Conservation (phyloP, 35 echinoderm and acorn worm genomes). For the Lytechinus variegatus region DNA sequence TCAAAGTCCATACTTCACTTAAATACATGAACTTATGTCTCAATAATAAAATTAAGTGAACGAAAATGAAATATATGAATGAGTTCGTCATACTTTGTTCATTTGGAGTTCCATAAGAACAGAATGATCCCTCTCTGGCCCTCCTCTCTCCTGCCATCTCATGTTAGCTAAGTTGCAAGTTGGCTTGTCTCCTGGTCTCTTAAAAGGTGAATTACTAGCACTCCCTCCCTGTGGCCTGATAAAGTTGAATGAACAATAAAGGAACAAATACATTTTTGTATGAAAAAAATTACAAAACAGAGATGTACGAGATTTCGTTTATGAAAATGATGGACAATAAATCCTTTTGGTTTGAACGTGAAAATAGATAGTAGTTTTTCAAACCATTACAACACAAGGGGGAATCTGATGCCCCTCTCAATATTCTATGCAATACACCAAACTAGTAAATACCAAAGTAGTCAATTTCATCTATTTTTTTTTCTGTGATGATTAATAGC, state of each 20-base stretch:
- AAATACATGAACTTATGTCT: too few relatives aligned
- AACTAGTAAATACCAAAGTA: too few relatives aligned
- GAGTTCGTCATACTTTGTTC: constrained; percentile 73
- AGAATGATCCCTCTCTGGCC: constrained; percentile 79
- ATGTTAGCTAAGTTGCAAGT: constrained; percentile 50
- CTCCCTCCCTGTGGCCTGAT: constrained; percentile 20
- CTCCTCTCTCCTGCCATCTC: constrained; percentile 82
- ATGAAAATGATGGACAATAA: not conserved
- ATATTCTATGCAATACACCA: too few relatives aligned
- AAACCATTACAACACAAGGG: too few relatives aligned
- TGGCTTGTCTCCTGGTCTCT: not conserved
- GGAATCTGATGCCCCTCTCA: too few relatives aligned
- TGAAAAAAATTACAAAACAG: too few relatives aligned
- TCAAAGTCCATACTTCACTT: too few relatives aligned
- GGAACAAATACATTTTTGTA: not conserved
- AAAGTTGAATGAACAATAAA: not conserved
- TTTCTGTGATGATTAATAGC: too few relatives aligned
- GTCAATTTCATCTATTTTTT: too few relatives aligned
- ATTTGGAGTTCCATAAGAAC: constrained; percentile 93
- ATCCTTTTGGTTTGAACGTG: too few relatives aligned
- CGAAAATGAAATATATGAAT: not conserved
- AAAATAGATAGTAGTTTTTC: too few relatives aligned
- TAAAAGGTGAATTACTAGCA: not conserved
- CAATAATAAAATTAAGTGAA: not conserved
- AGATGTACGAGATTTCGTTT: not conserved